Base-by-base conservation (phyloP, 2,888 invertebrate species). In the Pheosia gnoma region DNA sequence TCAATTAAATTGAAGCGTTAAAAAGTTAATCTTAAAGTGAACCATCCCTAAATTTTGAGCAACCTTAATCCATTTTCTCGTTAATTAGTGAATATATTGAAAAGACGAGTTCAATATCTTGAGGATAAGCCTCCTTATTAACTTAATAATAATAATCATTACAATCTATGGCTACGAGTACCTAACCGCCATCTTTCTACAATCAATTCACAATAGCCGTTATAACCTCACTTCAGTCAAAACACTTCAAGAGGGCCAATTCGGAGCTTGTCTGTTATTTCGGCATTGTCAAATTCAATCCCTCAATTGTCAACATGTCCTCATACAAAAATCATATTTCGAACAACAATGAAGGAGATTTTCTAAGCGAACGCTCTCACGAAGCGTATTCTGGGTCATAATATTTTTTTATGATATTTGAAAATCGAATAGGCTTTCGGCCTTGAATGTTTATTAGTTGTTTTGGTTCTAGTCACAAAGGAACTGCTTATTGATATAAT, bases 201-300 rank as follows among this genome's bases (percentile, higher is more conserved):
- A 9, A 5, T 5, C 51, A 7, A 7, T 25, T 25, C 25, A 47
- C n/a, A 25, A 25, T 25, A 0, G 51, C n/a, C 8, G 3, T 51
- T 51, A 5, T 3, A 8, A 51, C 25, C 25, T 51, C 25, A 25
- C 13, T 25, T 8, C 7, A 41, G 8, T 51, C 51, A 13, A 52
- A 67, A 70, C 59, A 67, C 60, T 67, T 52, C 37, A 13, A n/a
- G 38, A n/a, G 56, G 37, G 11, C 62, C 57, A 65, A 71, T 71
- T 71, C 43, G 53, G 65, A 58, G 52, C 60, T 61, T 52, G 61
- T 59, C 65, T 59, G 37, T n/a, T 53, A 61, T 60, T n/a, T 64
- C 25, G 43, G 59, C 62, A 65, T 49, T 65, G 59, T 60, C 70
- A 65, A 72, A 72, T 72, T 67, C 70, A 62, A 59, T 36, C 39